A percentile compares a stretch with the other conserved stretches of the same genome.
Conservation (phyloP, 2,888 invertebrate genomes). For the Acrocera orbiculus region DNA sequence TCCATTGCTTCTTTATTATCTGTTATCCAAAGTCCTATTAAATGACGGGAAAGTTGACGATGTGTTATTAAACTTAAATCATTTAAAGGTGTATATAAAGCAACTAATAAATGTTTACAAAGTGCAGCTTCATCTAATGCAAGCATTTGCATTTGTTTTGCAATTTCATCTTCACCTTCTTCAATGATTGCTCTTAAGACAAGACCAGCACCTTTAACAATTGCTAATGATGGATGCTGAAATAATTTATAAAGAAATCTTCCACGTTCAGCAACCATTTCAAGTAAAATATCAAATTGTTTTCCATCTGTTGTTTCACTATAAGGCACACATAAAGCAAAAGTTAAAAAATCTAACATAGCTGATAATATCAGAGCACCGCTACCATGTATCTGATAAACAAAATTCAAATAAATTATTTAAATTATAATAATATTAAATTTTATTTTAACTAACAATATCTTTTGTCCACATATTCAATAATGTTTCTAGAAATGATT, state of each 20-base stretch:
- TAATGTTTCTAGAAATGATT: constrained; percentile 79
- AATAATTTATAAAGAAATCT: constrained; percentile 71
- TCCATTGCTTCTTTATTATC: constrained; percentile 84
- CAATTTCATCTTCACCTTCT: constrained; percentile 84
- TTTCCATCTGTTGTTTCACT: constrained; percentile 97
- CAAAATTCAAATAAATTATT: background rate
- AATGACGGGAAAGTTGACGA: constrained; percentile 80
- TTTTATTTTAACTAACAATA: constrained; percentile 46
- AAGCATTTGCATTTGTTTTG: constrained; percentile 85
- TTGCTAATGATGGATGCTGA: constrained; percentile 87
- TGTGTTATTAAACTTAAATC: constrained; percentile 66
- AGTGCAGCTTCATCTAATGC: constrained; percentile 93
- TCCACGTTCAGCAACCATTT: constrained; percentile 86
- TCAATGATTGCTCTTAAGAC: constrained; percentile 96
- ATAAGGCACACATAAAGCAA: constrained; percentile 94
- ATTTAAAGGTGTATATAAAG: constrained; percentile 72
- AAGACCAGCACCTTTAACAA: constrained; percentile 94
- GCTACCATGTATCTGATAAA: constrained; percentile 61
- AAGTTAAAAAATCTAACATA: constrained; percentile 96
- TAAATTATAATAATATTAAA: background rate
- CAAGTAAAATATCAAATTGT: constrained; percentile 81
- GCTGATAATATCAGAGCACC: constrained; percentile 92
- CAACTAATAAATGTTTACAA: constrained; percentile 77
- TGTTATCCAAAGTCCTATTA: constrained; percentile 91
- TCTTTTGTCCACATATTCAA: constrained; percentile 90